Base-by-base conservation (phyloP, 1,140 invertebrate species). In the Hyphantria cunea region DNA sequence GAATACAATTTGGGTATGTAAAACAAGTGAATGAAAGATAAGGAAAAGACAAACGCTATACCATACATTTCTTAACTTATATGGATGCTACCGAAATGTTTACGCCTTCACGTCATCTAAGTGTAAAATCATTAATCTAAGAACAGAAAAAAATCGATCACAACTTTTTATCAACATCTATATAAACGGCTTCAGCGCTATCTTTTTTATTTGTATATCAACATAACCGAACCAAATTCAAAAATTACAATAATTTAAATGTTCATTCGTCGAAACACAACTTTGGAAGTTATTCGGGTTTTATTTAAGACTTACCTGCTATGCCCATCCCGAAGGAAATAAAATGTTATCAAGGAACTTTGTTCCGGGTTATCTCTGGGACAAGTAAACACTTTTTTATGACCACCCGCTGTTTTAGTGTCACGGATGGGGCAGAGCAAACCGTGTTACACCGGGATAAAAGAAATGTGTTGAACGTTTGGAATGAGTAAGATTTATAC, bases 351-450 rank as follows among this genome's bases (percentile, higher is more conserved):
- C 81, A 85, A 64, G 52, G 66, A 84, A 86, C 79, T 86, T 86
- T n/a, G 76, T 80, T 71, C 77, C 69, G 74, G 42, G 78, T 82
- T 88, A 86, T 88, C 84, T 86, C 62, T 56, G 70, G 73, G 74
- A 68, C 75, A 76, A 87, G 82, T 80, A 86, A 89, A 89, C 82
- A 85, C 76, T 89, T 85, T 86, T 89, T 88, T 85, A 85, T 76
- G 82, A 71, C 74, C 80, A 53, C 72, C 79, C 74, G 67, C 72
- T 64, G 63, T 82, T 83, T 84, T 82, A 66, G 45, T 55, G 41
- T 44, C 17, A 25, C 17, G 17, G 17, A 25, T 25, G 17, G 17
- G 17, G 17, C 17, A 25, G 17, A 25, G 17, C 52, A 11, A 32
- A 51, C 31, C 32, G 17, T 50, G 44, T 3, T 42, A 53, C 49